Evolutionary conservation across 2,888 invertebrate genomes (phyloP).

Genomic region (Lissocephala sabroskyi): DNA sequence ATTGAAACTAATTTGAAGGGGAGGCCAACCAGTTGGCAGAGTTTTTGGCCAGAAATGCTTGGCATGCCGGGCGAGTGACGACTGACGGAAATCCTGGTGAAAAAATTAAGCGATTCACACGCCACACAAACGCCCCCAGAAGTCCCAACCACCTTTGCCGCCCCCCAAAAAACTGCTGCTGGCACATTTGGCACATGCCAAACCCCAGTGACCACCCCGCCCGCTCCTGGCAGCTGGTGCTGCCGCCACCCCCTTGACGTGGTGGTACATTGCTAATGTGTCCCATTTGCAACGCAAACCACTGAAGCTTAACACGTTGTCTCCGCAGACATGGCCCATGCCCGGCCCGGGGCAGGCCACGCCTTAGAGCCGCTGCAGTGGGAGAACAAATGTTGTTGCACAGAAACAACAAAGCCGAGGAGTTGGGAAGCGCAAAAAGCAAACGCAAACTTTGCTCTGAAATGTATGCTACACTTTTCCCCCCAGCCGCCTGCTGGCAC

Average conservation of each 20-base stretch:
- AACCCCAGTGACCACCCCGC: conserved; percentile 5
- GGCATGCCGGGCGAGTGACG: background rate
- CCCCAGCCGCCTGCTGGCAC: conserved; percentile 42
- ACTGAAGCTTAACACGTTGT: conserved; percentile 66
- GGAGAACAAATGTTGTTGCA: too few relatives aligned
- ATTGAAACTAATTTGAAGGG: conserved; percentile 11
- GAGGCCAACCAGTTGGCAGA: background rate
- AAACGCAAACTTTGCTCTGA: conserved; percentile 27
- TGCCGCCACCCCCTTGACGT: background rate
- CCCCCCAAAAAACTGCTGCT: conserved; percentile 14
- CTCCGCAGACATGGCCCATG: conserved; percentile 55
- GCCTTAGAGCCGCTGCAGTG: conserved; percentile 6
- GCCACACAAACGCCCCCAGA: background rate
- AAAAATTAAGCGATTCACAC: conserved; percentile 16
- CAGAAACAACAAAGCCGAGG: too few relatives aligned
- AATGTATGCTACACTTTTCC: conserved; percentile 49
- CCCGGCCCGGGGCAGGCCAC: conserved; percentile 15
- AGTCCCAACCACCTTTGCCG: background rate
- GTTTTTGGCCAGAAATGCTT: background rate
- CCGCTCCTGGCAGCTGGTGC: background rate
- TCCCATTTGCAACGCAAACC: conserved; percentile 65
- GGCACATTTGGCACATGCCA: conserved; percentile 57
- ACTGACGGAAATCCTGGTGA: conserved; percentile 1
- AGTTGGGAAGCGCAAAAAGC: background rate
- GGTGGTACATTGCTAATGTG: conserved; percentile 58